These are phyloP conservation scores for Belonocnema kinseyi DNA, from an alignment of 1,140 invertebrate genomes.

Conservation along the genomic window DNA sequence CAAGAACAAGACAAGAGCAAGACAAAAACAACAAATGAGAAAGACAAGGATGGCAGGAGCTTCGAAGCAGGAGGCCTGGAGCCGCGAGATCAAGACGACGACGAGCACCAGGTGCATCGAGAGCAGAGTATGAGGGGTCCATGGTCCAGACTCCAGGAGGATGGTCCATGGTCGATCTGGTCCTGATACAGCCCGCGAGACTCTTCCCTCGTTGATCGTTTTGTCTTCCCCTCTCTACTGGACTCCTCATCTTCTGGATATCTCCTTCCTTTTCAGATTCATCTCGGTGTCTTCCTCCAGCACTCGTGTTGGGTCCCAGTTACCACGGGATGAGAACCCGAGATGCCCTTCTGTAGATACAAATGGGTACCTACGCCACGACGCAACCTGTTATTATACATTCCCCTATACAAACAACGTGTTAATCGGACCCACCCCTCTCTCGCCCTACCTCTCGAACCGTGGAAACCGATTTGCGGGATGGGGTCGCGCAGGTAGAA, in stretches of 20 bases:
- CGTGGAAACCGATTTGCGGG: slow-evolving; percentile 67
- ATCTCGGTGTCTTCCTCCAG: slow-evolving; percentile 41
- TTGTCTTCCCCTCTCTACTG: slow-evolving; percentile 25
- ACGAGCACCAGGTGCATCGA: slow-evolving; percentile 70
- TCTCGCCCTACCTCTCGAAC: slow-evolving; percentile 54
- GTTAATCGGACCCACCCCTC: slow-evolving; percentile 72
- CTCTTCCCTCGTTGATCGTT: slow-evolving; percentile 37
- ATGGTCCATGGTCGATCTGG: slow-evolving; percentile 60
- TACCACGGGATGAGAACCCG: slow-evolving; percentile 65
- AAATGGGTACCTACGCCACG: slow-evolving; percentile 71
- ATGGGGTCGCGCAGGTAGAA: neutral
- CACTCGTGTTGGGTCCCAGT: slow-evolving; percentile 49
- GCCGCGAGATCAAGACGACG: slow-evolving; percentile 67
- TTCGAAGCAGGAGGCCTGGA: slow-evolving; percentile 50
- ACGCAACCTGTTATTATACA: slow-evolving; percentile 75
- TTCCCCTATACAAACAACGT: slow-evolving; percentile 76
- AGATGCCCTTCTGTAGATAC: slow-evolving; percentile 74
- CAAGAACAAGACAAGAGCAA: neutral
- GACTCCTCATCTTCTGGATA: slow-evolving; percentile 23
- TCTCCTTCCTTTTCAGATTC: slow-evolving; percentile 38
- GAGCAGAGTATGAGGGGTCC: slow-evolving; percentile 50
- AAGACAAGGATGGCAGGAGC: slow-evolving; percentile 32
- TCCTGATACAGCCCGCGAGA: slow-evolving; percentile 57
- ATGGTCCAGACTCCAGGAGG: slow-evolving; percentile 41
- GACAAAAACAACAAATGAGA: slow-evolving; percentile 33